Evolutionary conservation across 1,140 invertebrate genomes (phyloP).

Genomic region (Patella vulgata): DNA sequence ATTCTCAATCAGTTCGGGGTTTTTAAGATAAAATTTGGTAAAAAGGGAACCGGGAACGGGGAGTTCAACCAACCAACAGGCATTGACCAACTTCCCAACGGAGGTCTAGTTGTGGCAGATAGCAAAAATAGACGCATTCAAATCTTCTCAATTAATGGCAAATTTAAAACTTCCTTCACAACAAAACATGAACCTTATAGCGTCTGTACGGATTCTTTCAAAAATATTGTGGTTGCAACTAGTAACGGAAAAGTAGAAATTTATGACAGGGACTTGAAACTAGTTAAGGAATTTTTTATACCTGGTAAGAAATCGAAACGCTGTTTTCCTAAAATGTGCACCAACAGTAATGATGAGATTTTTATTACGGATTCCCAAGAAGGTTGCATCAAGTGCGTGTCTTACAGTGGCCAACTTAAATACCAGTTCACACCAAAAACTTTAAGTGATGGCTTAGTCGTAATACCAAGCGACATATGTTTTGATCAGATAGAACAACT

Average conservation of each 20-base stretch:
- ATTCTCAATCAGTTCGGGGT: conserved; percentile 56
- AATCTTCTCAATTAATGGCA: conserved; percentile 80
- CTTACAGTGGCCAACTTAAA: conserved; percentile 43
- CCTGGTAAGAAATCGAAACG: conserved; percentile 11
- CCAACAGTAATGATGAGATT: conserved; percentile 51
- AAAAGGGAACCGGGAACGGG: conserved; percentile 37
- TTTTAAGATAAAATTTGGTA: conserved; percentile 49
- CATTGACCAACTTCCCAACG: conserved; percentile 54
- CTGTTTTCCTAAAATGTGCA: conserved; percentile 42
- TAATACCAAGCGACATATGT: conserved; percentile 45
- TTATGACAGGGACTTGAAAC: conserved; percentile 47
- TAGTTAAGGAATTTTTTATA: conserved; percentile 37
- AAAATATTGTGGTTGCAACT: conserved; percentile 48
- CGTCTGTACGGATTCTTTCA: conserved; percentile 39
- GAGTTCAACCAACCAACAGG: conserved; percentile 59
- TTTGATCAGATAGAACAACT: conserved; percentile 45
- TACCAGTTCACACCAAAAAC: conserved; percentile 48
- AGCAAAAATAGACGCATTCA: conserved; percentile 93
- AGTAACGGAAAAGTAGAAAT: conserved; percentile 42
- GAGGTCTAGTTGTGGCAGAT: conserved; percentile 83
- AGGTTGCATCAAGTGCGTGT: conserved; percentile 43
- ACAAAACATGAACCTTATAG: conserved; percentile 42
- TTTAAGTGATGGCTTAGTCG: conserved; percentile 36
- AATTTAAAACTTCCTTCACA: conserved; percentile 52
- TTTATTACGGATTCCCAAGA: conserved; percentile 50